phyloP scores from a whole-genome alignment of 2,113 vertebrate species.

The Malurus elegans region DNA sequence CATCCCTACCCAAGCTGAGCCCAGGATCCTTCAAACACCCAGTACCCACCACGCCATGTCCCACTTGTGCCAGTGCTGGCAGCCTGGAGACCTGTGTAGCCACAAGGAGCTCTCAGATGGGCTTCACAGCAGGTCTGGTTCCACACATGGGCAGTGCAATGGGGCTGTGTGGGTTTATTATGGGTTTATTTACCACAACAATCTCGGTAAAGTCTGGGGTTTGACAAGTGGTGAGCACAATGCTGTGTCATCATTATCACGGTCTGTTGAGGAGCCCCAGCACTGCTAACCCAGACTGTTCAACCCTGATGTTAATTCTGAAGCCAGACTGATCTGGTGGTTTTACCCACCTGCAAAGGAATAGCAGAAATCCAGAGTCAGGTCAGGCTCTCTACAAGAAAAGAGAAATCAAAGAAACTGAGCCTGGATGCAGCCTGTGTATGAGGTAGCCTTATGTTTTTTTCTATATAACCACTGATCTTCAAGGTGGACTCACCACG shows the following conservation, averaged over 20 bases:
- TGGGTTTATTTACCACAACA: fast-evolving
- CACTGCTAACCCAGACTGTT: neutral
- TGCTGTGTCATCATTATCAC: neutral
- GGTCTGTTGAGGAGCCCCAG: neutral
- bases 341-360: neutral
- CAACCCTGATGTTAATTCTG: neutral
- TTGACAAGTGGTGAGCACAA: neutral
- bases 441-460: neutral
- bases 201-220: neutral
- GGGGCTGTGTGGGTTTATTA: neutral
- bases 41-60: neutral
- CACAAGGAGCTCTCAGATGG: fast-evolving
- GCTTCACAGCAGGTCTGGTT: neutral
- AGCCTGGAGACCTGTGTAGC: neutral
- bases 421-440: neutral
- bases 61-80: neutral
- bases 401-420: neutral
- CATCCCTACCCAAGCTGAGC: neutral
- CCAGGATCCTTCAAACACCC: neutral
- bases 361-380: neutral
- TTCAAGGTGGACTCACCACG: neutral
- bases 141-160: neutral
- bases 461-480: neutral
- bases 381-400: neutral
- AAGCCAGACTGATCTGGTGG: neutral